Evolutionary conservation across 2,888 invertebrate genomes (phyloP).

Genomic region (Rutpela maculata): DNA sequence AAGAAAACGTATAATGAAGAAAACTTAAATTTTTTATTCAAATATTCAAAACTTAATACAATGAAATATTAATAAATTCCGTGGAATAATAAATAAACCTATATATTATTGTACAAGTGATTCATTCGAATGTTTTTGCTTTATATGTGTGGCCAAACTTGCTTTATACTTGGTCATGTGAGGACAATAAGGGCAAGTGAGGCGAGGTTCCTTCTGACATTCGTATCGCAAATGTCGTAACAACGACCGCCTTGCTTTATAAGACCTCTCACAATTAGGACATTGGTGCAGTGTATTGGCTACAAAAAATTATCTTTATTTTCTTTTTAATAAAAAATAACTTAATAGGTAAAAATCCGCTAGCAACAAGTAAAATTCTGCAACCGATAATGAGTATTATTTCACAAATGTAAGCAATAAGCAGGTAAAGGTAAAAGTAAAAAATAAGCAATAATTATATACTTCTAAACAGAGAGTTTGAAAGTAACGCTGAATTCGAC

Average conservation of each 20-base stretch:
- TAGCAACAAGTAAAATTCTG: not conserved
- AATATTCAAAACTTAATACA: too few species aligned
- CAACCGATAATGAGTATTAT: not conserved
- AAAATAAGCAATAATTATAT: too few species aligned
- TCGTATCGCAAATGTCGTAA: slow-evolving; percentile 51
- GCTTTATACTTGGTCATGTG: slow-evolving; percentile 45
- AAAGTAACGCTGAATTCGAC: too few species aligned
- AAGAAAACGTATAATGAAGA: too few species aligned
- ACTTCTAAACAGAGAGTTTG: too few species aligned
- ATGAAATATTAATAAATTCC: too few species aligned
- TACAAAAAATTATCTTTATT: slow-evolving; percentile 32
- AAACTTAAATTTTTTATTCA: too few species aligned
- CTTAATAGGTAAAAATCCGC: not conserved
- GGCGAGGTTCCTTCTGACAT: slow-evolving; percentile 49
- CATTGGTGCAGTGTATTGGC: slow-evolving; percentile 42
- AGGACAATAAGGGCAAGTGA: slow-evolving; percentile 43
- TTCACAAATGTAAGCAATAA: not conserved
- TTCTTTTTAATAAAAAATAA: not conserved
- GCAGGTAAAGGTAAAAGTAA: not conserved
- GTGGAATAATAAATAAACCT: too few species aligned
- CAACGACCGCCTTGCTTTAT: slow-evolving; percentile 46
- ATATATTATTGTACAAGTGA: not conserved
- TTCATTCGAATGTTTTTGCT: slow-evolving; percentile 32
- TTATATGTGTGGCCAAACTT: slow-evolving; percentile 39
- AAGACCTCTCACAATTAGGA: slow-evolving; percentile 38